A percentile compares a stretch with the other conserved stretches of the same genome.
Evolutionary conservation across 30 jellyfish, hydroid and myxozoan species (phyloP).

Genomic region (Sanderia malayensis): DNA sequence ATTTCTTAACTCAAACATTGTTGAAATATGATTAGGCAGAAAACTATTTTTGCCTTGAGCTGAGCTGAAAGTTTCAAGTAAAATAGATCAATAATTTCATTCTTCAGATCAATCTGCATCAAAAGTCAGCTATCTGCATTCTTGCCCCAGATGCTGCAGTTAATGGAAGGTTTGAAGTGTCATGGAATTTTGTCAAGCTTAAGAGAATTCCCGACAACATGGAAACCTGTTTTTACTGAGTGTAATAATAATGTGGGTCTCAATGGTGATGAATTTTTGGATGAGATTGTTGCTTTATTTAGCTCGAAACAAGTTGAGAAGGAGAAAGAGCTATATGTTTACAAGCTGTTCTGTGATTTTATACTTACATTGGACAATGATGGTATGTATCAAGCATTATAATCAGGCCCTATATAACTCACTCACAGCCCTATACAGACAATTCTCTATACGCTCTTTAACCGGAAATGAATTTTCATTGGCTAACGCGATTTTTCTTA

Average conservation of each 20-base stretch:
- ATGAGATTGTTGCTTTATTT: background rate
- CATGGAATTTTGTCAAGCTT: background rate
- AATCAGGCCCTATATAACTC: too few relatives aligned
- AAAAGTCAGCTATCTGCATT: background rate
- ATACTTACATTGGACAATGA: too few relatives aligned
- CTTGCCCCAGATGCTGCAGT: constrained; percentile 14
- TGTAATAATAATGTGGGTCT: background rate
- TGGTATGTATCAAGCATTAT: too few relatives aligned
- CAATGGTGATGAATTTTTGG: background rate
- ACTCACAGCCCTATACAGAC: too few relatives aligned
- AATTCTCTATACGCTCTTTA: too few relatives aligned
- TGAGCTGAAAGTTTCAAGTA: too few relatives aligned
- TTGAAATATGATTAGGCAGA: too few relatives aligned
- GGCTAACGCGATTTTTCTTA: too few relatives aligned
- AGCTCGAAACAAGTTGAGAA: background rate
- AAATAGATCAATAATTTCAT: too few relatives aligned
- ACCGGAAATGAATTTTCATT: too few relatives aligned
- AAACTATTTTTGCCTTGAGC: too few relatives aligned
- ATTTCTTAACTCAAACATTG: too few relatives aligned
- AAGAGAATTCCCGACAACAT: background rate
- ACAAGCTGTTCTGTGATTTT: constrained; percentile 16
- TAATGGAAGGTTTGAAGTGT: constrained; percentile 1
- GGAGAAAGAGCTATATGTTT: background rate
- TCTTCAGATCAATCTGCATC: constrained; percentile 2
- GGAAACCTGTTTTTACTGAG: background rate